A percentile compares a stretch with the other conserved stretches of the same genome.
Conservation (phyloP, 1,140 invertebrate species). For the Spodoptera frugiperda region DNA sequence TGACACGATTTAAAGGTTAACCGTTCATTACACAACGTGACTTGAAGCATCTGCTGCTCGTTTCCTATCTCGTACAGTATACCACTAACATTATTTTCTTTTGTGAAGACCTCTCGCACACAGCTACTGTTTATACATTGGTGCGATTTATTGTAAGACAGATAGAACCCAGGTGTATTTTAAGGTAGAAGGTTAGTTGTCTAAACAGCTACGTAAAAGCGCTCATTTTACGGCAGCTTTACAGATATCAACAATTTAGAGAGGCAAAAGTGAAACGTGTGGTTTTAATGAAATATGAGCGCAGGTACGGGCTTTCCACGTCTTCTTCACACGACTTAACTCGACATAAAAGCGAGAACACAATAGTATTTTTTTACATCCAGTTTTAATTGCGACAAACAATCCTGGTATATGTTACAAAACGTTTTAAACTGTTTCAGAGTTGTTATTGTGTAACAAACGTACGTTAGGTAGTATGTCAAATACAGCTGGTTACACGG, state of each 20-base stretch:
- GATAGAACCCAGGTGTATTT: conserved; percentile 27
- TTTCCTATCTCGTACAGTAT: not conserved
- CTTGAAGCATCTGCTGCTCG: conserved; percentile 16
- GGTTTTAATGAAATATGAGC: conserved; percentile 44
- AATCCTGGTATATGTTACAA: conserved; percentile 8
- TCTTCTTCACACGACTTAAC: conserved; percentile 59
- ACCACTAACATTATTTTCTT: conserved; percentile 10
- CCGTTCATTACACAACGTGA: conserved; percentile 34
- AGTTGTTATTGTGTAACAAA: not conserved
- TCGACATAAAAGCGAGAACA: conserved; percentile 33
- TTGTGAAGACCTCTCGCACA: conserved; percentile 14
- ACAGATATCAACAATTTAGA: conserved; percentile 37
- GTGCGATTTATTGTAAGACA: conserved; percentile 30
- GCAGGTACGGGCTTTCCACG: conserved; percentile 58
- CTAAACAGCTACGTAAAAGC: conserved; percentile 28
- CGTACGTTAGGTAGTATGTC: too few relatives aligned
- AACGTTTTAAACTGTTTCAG: not conserved
- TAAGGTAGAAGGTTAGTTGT: conserved; percentile 1
- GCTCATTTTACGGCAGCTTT: conserved; percentile 1
- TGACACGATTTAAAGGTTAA: conserved; percentile 37
- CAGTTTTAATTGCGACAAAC: conserved; percentile 32
- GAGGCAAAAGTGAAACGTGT: conserved; percentile 43
- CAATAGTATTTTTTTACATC: conserved; percentile 32
- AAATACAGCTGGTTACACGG: too few relatives aligned
- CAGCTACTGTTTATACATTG: conserved; percentile 1